Percentiles rank a stretch among this genome's conserved stretches.
These are phyloP conservation scores for Trachelus troglodyta DNA, from an alignment of 2,888 invertebrate species.

Conservation along the genomic window DNA sequence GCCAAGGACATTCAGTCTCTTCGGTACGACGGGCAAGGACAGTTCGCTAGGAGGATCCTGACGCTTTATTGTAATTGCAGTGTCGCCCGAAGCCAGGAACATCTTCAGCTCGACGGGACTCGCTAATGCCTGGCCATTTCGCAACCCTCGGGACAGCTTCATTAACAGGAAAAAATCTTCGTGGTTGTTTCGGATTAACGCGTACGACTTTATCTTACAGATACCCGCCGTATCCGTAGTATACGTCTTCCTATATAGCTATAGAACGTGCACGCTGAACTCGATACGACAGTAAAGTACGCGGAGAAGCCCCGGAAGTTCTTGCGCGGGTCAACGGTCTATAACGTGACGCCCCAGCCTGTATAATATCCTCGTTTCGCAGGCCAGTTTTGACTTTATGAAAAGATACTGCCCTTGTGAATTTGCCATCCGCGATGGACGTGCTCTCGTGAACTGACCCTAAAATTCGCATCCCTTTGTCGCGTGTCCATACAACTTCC, in stretches of 20 bases:
- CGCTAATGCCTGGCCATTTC: slow-evolving; percentile 39
- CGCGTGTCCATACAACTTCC: neutral
- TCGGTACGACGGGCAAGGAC: neutral
- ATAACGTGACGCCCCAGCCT: slow-evolving; percentile 10
- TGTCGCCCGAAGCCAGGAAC: slow-evolving; percentile 41
- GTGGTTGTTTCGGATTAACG: slow-evolving; percentile 21
- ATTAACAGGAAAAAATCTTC: slow-evolving; percentile 41
- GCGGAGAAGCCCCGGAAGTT: slow-evolving; percentile 20
- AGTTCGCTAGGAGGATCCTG: slow-evolving; percentile 17
- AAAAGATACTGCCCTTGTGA: neutral
- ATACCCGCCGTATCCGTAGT: neutral
- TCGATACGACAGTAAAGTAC: slow-evolving; percentile 7
- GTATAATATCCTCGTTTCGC: neutral
- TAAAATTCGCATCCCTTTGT: neutral
- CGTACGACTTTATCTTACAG: neutral
- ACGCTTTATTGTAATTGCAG: slow-evolving; percentile 57
- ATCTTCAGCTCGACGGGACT: slow-evolving; percentile 19
- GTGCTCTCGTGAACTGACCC: neutral
- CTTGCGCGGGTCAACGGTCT: slow-evolving; percentile 19
- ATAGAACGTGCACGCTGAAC: neutral
- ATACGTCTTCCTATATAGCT: neutral
- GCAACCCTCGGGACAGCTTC: slow-evolving; percentile 42
- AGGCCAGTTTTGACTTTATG: neutral
- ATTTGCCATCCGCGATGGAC: neutral
- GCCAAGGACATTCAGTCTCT: neutral